Conservation (phyloP, 64 coral and sea anemone genomes). For the Montipora capricornis region DNA sequence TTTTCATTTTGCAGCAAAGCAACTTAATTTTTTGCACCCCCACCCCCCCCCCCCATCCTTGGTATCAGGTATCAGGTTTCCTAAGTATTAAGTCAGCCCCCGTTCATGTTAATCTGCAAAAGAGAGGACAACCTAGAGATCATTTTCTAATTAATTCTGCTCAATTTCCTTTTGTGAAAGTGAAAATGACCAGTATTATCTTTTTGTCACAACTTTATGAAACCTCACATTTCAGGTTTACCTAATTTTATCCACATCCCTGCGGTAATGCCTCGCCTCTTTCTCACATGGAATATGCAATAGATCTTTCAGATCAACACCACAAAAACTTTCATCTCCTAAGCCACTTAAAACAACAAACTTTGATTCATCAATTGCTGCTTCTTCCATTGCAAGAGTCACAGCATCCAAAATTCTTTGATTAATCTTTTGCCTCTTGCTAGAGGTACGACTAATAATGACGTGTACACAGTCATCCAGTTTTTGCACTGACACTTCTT, state of each 20-base stretch:
- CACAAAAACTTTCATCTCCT: slow-evolving; percentile 90
- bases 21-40: too few relatives aligned
- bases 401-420: slow-evolving; percentile 90
- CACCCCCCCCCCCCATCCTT: too few relatives aligned
- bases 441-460: slow-evolving; percentile 71
- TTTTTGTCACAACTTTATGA: background rate
- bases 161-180: too few relatives aligned
- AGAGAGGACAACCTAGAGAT: too few relatives aligned
- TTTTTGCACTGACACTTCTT: slow-evolving; percentile 86
- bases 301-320: slow-evolving; percentile 85
- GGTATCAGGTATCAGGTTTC: too few relatives aligned
- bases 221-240: slow-evolving; percentile 27
- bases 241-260: slow-evolving; percentile 95
- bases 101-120: too few relatives aligned
- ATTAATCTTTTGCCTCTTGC: slow-evolving; percentile 84
- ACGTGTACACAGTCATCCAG: slow-evolving; percentile 83
- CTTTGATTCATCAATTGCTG: slow-evolving; percentile 70
- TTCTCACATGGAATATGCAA: slow-evolving; percentile 66
- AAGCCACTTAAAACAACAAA: slow-evolving; percentile 94
- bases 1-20: too few relatives aligned
- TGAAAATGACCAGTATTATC: too few relatives aligned
- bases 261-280: slow-evolving; percentile 87
- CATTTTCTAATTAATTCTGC: too few relatives aligned
- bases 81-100: too few relatives aligned
- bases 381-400: slow-evolving; percentile 97